These are phyloP conservation scores for Diplazon laetatorius DNA, from an alignment of 2,888 invertebrate species.

Conservation along the genomic window DNA sequence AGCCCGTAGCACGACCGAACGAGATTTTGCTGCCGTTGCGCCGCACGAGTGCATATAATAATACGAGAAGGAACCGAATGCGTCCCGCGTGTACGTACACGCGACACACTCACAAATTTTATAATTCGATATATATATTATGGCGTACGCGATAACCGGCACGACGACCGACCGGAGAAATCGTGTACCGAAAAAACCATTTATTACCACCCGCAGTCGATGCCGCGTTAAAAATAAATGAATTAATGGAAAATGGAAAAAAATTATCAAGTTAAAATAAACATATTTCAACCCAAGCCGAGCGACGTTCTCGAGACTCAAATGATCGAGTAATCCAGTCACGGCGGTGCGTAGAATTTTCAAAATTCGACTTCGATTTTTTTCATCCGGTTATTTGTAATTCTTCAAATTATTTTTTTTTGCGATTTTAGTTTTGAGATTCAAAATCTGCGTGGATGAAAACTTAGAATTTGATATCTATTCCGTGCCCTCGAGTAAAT, in stretches of 20 bases:
- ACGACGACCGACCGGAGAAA: constrained; percentile 34
- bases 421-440: too few species aligned
- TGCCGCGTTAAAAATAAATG: constrained; percentile 42
- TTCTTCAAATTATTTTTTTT: too few species aligned
- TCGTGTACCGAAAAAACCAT: constrained; percentile 64
- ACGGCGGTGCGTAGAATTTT: not conserved
- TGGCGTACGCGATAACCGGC: constrained; percentile 38
- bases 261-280: constrained; percentile 1
- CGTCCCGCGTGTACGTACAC: constrained; percentile 34
- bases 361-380: too few species aligned
- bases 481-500: too few species aligned
- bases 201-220: constrained; percentile 65
- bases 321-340: not conserved
- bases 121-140: constrained; percentile 36
- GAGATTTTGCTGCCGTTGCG: constrained; percentile 39
- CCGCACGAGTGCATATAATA: constrained; percentile 46
- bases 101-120: constrained; percentile 40
- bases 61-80: constrained; percentile 22
- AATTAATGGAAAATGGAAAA: constrained; percentile 24
- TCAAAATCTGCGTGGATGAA: too few species aligned
- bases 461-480: too few species aligned
- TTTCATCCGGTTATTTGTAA: too few species aligned
- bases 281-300: not conserved
- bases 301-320: not conserved
- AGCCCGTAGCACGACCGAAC: constrained; percentile 29